These are phyloP conservation scores for Drosophila meridiana DNA, from an alignment of 2,888 invertebrate species.

Conservation along the genomic window DNA sequence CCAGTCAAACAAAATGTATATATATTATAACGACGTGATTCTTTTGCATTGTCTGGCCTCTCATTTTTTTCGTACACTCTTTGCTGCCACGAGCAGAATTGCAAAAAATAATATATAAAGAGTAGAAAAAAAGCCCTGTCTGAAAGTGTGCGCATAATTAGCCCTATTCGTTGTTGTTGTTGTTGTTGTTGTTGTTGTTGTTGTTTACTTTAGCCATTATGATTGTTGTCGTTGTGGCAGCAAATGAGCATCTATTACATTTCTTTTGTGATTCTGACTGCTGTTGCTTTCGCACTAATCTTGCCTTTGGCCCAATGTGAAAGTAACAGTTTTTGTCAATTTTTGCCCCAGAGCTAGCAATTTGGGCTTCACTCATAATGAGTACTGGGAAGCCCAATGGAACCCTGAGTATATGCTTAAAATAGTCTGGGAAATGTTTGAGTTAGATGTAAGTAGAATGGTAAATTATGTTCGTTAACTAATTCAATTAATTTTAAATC, in stretches of 20 bases:
- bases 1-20: constrained; percentile 25
- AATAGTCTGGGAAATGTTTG: constrained; percentile 10
- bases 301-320: constrained; percentile 63
- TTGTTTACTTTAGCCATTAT: constrained; percentile 38
- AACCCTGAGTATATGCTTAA: background rate
- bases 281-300: constrained; percentile 57
- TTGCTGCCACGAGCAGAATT: constrained; percentile 30
- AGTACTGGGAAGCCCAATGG: background rate
- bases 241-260: constrained; percentile 77
- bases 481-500: constrained; percentile 15
- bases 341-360: constrained; percentile 16
- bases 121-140: constrained; percentile 32
- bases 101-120: constrained; percentile 37
- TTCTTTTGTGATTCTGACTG: constrained; percentile 62
- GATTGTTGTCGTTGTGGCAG: constrained; percentile 51
- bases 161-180: constrained; percentile 67
- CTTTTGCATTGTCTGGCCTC: constrained; percentile 63
- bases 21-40: constrained; percentile 68
- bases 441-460: background rate
- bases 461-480: background rate
- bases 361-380: constrained; percentile 33
- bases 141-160: constrained; percentile 77
- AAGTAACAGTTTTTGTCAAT: constrained; percentile 69
- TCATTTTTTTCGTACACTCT: constrained; percentile 34
- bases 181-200: constrained; percentile 39